phyloP scores from a whole-genome alignment of 2,113 vertebrate genomes.

The Ceyx cyanopectus region DNA sequence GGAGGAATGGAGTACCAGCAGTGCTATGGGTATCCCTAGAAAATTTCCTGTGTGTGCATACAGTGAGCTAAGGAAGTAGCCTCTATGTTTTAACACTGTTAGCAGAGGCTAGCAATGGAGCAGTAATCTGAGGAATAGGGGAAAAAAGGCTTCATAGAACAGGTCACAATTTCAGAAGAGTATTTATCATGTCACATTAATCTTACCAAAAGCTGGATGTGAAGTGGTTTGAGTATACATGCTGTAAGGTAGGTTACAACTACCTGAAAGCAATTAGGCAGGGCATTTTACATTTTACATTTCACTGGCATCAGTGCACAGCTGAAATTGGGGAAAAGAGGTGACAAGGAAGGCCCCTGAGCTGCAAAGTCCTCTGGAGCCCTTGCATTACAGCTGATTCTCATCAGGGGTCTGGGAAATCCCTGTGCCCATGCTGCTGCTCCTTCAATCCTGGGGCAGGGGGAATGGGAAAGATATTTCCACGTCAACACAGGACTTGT shows the following conservation, averaged over 20 bases:
- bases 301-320: accelerated
- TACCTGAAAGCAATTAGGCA: not conserved
- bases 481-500: not conserved
- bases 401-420: not conserved
- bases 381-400: not conserved
- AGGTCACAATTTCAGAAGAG: not conserved
- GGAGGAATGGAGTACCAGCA: not conserved
- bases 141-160: not conserved
- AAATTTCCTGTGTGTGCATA: not conserved
- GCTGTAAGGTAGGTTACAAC: not conserved
- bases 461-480: not conserved
- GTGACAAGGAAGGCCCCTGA: not conserved
- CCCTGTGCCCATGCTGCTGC: accelerated
- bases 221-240: not conserved
- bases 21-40: not conserved
- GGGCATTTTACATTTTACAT: not conserved
- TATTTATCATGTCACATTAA: not conserved
- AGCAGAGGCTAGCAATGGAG: accelerated
- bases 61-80: not conserved
- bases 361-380: not conserved
- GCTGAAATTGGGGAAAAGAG: not conserved
- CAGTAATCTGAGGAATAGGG: not conserved
- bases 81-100: not conserved
- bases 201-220: not conserved
- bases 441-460: not conserved